Evolutionary conservation across 2,888 invertebrate species (phyloP), one percentile per base, ranked within the genome.

Genomic region (Eupelmus urozonus): DNA sequence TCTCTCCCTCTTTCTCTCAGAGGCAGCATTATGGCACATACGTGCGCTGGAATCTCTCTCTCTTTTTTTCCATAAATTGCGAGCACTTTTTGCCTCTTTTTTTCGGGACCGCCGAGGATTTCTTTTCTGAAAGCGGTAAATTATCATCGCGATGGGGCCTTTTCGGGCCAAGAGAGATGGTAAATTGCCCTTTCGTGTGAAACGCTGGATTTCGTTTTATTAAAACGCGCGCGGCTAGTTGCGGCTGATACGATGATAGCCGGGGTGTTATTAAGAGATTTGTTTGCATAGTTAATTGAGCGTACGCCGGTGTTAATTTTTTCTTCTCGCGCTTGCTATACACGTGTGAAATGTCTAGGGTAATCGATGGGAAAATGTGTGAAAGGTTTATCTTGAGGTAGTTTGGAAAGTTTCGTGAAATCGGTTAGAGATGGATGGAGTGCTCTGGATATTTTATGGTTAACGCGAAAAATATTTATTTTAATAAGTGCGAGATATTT

Each of bases 1-100:
- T 49, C 53, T 42, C 16, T 23, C n/a, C 40, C 59, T 59, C 45
- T 23, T 1, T 49, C 34, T 53, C 34, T 4, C 1, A 51, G 53
- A 51, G 34, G 7, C 51, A 51, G 34, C 62, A 72, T 72, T 72
- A 72, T 51, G n/a, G 60, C 40, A 29, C 23, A 29, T 51, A 66
- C 65, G 65, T 65, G 57, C 16, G 23, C 63, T 16, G 7, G 60
- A 9, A 29, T 53, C 27, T 25, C 40, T 55, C 34, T 34, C 18
- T 71, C 11, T 62, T 63, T 63, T 73, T 65, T 65, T 42, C 16
- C 59, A 74, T 59, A 74, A 66, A 66, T 74, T 18, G 45, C 49
- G 45, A 59, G 23, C 65, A 55, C 45, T 29, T 55, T 67, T 67
- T 67, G 45, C 16, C 23, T 29, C 20, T 13, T 34, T n/a, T n/a